Base-by-base conservation (phyloP, 2,797 vertebrate species). In the Amphiprion clarkii region DNA sequence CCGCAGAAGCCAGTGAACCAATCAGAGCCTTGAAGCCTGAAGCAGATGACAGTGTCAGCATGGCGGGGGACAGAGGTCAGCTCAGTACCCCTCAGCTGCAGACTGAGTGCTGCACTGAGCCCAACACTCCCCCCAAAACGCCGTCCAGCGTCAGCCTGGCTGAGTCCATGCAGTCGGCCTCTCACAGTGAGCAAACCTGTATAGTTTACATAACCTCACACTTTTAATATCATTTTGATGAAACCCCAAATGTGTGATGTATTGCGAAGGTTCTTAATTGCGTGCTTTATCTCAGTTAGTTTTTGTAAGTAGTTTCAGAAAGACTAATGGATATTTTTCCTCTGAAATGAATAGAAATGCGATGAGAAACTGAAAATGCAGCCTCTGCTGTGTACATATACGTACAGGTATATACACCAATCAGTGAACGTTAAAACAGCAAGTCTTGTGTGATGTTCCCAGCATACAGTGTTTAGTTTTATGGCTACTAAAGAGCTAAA, bases 101-200 rank as follows among this genome's bases (percentile, higher is more conserved):
- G 70, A 55, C 61, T 0, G 90, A 93, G 11, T 78, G 44, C 57
- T 31, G 88, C 82, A 85, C 92, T 42, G 90, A 93, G 79, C 81
- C 93, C 19, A 84, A 80, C 52, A 93, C 94, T 0, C 95, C 95
- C 0, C 92, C 95, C 0, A 96, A 96, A 81, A 95, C 93, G 0
- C 91, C 93, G 0, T 95, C 95, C 51, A 93, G 93, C 17, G 87
- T 95, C 78, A 97, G 96, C 78, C 92, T 97, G 82, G 86, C 95
- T 2, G 97, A 98, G 55, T 96, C 95, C 0, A 65, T 95, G 79
- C 95, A 94, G 40, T 95, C 95, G 5, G 78, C 88, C 23, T 95
- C 93, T 80, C 95, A 96, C 87, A 93, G 96, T 97, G 85, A 94
- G 89, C 36, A 39, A 39, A 39, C 36, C 10, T 39, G 8, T 12